Percentiles rank a stretch among this genome's conserved stretches.
phyloP scores from a whole-genome alignment of 2,113 vertebrate genomes.

The Solea solea region DNA sequence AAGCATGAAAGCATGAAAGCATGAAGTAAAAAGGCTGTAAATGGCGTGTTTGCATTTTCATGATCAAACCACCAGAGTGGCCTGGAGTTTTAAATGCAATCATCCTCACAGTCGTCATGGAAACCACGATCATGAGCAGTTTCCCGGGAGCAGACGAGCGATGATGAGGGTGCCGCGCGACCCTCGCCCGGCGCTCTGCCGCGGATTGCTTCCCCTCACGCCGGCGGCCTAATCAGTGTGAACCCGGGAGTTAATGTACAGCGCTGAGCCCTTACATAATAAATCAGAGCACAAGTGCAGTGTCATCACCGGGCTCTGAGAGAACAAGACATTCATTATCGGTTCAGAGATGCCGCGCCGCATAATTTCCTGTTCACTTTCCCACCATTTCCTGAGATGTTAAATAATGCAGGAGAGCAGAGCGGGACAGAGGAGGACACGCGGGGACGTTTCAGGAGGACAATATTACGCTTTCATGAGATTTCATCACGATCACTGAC shows the following conservation, averaged over 20 bases:
- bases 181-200: not conserved
- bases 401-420: conserved; percentile 27
- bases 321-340: conserved; percentile 49
- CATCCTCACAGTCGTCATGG: too few relatives aligned
- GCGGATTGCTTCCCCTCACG: not conserved
- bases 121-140: too few relatives aligned
- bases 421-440: not conserved
- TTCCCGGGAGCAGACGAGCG: not conserved
- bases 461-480: too few relatives aligned
- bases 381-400: conserved; percentile 29
- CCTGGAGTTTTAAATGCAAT: too few relatives aligned
- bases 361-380: conserved; percentile 45
- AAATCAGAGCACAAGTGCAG: conserved; percentile 43
- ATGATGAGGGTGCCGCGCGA: not conserved
- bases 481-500: too few relatives aligned
- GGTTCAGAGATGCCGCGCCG: conserved; percentile 8
- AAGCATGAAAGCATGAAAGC: too few relatives aligned
- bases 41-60: too few relatives aligned
- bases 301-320: conserved; percentile 23
- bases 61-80: too few relatives aligned
- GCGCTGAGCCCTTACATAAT: conserved; percentile 52
- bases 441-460: too few relatives aligned
- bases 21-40: too few relatives aligned
- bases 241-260: conserved; percentile 44
- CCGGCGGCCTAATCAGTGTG: conserved; percentile 34